Evolutionary conservation across 2,797 vertebrate genomes (phyloP).

Genomic region (Pteronotus mesoamericanus): DNA sequence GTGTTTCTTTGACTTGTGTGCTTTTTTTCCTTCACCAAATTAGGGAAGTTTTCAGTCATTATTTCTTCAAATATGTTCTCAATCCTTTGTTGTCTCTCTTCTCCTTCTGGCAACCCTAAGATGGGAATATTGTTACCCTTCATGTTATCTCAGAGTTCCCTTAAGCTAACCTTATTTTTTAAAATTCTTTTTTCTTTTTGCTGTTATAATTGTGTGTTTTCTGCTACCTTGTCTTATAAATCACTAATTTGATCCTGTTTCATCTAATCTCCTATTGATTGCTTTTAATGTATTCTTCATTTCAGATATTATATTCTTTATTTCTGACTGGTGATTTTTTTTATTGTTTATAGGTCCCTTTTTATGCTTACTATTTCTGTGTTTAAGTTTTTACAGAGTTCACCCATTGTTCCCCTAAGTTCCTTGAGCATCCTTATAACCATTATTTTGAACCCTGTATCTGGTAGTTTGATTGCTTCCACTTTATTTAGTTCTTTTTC

Average conservation of each 20-base stretch:
- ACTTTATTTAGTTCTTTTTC: not conserved
- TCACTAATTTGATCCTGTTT: not conserved
- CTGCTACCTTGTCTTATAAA: not conserved
- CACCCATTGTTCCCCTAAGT: not conserved
- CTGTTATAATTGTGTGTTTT: not conserved
- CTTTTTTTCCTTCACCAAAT: not conserved
- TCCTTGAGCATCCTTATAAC: not conserved
- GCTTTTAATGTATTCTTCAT: not conserved
- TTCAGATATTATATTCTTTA: not conserved
- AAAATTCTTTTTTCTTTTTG: not conserved
- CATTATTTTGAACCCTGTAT: not conserved
- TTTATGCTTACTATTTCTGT: not conserved
- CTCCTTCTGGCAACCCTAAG: not conserved
- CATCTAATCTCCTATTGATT: not conserved
- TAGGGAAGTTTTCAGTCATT: not conserved
- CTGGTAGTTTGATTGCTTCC: not conserved
- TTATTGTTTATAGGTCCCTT: not conserved
- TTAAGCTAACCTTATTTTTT: not conserved
- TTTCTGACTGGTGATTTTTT: not conserved
- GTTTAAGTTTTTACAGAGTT: not conserved
- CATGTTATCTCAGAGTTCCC: not conserved
- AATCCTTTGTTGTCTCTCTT: not conserved
- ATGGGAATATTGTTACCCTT: not conserved
- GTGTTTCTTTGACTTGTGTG: not conserved
- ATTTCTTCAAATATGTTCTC: not conserved